Evolutionary conservation across 2,797 vertebrate genomes (phyloP), one percentile per base, ranked within the genome.

Genomic region (Sebastes oblongus): DNA sequence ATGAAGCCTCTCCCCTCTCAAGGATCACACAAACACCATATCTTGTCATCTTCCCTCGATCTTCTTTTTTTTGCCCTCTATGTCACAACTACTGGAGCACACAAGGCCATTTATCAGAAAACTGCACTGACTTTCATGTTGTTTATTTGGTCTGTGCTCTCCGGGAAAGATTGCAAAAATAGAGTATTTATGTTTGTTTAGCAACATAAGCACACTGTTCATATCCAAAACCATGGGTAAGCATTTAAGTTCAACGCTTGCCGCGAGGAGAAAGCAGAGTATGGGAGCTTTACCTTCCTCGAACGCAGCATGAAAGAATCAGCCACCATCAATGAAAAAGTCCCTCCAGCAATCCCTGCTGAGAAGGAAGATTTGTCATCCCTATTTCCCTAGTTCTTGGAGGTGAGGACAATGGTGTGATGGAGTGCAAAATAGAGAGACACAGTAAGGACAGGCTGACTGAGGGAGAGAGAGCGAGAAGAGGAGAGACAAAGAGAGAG

Each of bases 1-100:
- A 88, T 86, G 87, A 92, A 90, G 91, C 80, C 82, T 85, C 86
- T 87, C 71, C 76, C 73, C 81, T 87, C 78, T 89, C 77, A 80
- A 85, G 60, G 78, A 89, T 88, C 76, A 87, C 78, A 82, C 78
- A 82, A 83, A 87, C 76, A 83, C 58, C 86, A 52, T 82, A 86
- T 89, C 85, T 87, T 92, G 87, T 89, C 89, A 88, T 90, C 85
- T 84, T 84, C 36, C 46, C 75, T 85, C 34, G 2, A 74, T 75
- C 73, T 61, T 77, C 70, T 61, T 8, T 39, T 42, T 80, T 64
- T 80, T 72, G 60, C 65, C 79, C 72, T 78, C 71, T 27, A 13
- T 82, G 84, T 84, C 81, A 75, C 79, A 90, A 82, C 75, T 24
- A 46, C 66, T 66, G 77, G 54, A 82, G 60, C 81, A 72, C 79